Conservation (phyloP, 2,888 invertebrate species). For the Eulithis prunata region DNA sequence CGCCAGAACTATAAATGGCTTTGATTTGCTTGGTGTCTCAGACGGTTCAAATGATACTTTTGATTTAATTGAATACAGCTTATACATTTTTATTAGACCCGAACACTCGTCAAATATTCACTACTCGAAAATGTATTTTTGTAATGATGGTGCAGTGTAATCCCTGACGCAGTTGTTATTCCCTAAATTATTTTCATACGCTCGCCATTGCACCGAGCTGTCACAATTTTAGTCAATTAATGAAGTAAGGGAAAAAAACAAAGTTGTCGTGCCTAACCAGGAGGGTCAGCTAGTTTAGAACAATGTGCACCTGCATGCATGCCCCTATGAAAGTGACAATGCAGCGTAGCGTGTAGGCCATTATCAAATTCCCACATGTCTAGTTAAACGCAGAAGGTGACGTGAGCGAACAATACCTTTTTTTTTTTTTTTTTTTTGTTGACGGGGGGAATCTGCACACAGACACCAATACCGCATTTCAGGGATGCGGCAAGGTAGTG, state of each 20-base stretch:
- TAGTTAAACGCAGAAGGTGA: not conserved
- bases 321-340: conserved; percentile 17
- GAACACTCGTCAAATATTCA: no score
- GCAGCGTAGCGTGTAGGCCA: conserved; percentile 11
- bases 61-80: not conserved
- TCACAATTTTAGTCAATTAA: no score
- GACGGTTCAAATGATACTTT: not conserved
- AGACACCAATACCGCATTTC: no score
- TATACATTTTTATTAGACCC: not conserved
- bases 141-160: no score
- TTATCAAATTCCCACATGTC: conserved; percentile 12
- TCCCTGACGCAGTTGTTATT: no score
- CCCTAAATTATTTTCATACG: no score
- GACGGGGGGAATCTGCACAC: no score
- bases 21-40: not conserved
- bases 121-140: no score
- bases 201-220: no score
- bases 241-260: not conserved
- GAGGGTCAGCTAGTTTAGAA: not conserved
- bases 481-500: no score
- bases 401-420: conserved; percentile 6
- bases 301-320: conserved; percentile 11
- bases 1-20: no score
- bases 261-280: not conserved
- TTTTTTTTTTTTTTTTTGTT: no score